phyloP scores from a whole-genome alignment of 1,140 invertebrate species.

The Palaemon carinicauda region DNA sequence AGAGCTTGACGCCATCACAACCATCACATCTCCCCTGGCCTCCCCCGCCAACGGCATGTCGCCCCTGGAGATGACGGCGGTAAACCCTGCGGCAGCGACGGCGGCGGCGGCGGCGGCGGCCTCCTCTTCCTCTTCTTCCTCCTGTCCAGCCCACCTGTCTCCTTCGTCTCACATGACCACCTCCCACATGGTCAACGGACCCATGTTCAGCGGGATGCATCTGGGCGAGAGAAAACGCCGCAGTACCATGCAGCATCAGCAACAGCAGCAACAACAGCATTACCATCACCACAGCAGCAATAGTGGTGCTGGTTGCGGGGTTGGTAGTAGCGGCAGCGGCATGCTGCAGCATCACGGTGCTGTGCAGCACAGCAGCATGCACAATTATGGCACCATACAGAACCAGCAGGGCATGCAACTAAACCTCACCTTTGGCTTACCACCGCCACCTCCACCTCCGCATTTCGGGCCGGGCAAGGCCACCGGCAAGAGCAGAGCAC shows the following conservation, averaged over 20 bases:
- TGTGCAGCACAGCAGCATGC: background rate
- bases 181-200: constrained; percentile 24
- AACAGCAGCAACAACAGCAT: background rate
- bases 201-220: constrained; percentile 29
- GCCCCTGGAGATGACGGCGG: constrained; percentile 27
- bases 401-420: constrained; percentile 16
- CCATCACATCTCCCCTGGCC: constrained; percentile 33
- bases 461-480: background rate
- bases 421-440: constrained; percentile 27
- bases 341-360: too few relatives aligned
- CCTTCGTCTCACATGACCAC: constrained; percentile 5
- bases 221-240: background rate
- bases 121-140: background rate
- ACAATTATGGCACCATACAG: background rate
- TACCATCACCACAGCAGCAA: too few relatives aligned
- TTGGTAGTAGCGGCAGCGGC: too few relatives aligned
- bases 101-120: too few relatives aligned
- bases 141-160: constrained; percentile 37
- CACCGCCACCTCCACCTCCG: constrained; percentile 28
- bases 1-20: constrained; percentile 26
- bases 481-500: background rate
- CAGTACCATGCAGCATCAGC: background rate
- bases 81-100: too few relatives aligned
- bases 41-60: constrained; percentile 35
- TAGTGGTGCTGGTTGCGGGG: too few relatives aligned